Evolutionary conservation across 2,797 vertebrate genomes (phyloP), one percentile per base, ranked within the genome.

Genomic region (Microctenopoma lineatum): DNA sequence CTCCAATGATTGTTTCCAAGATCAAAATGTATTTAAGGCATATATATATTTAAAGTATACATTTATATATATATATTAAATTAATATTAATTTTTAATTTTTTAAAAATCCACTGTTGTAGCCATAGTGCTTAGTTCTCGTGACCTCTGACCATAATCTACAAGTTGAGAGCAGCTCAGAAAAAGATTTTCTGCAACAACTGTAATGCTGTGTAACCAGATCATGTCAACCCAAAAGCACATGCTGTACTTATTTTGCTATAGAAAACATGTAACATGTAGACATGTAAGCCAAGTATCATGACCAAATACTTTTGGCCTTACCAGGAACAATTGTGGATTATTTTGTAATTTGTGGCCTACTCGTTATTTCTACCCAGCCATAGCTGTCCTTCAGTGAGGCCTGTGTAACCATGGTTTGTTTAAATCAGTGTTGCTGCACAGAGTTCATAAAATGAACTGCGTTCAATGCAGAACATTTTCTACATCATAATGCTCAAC

Each of bases 221-320:
- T 45, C 38, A 54, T 16, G 15, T 26, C 26, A 57, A 76, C 50
- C 55, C 38, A 59, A 38, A 54, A 41, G 46, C 44, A 62, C 59
- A 69, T 7, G 7, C 4, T 41, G 34, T n/a, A 27, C 41, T 42
- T 14, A 42, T 42, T 42, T 14, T 42, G 14, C 41, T 42, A 5
- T 42, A 42, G 41, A 14, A 36, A 36, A 36, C 36, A 21, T 21
- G 21, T 21, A 21, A 21, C 21, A 21, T 21, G 21, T 21, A 1
- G 36, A 36, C 36, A 36, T 36, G 36, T 36, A 36, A 9, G 36
- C 11, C 36, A 36, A 36, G 36, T 10, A 11, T 36, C 36, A 36
- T 36, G 10, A 36, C 10, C 41, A 42, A 42, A 15, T 6, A 42
- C 15, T 5, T 41, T 41, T 41, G 39, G 13, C 39, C 4, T 41